Percentiles rank a stretch among this genome's conserved stretches.
phyloP scores from a whole-genome alignment of 2,113 vertebrate genomes.

The Hippopotamus amphibius region DNA sequence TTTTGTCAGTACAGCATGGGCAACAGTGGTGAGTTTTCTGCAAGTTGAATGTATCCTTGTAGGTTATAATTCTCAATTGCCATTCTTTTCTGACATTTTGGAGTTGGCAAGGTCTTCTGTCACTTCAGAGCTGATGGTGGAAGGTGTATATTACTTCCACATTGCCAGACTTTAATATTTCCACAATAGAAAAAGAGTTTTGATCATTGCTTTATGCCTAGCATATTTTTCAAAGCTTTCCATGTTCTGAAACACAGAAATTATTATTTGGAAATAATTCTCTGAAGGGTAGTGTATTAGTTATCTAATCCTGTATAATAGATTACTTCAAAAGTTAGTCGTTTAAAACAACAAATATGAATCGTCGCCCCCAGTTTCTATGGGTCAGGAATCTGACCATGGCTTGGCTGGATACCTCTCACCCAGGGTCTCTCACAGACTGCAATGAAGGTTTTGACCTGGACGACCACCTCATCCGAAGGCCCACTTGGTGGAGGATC shows the following conservation, averaged over 20 bases:
- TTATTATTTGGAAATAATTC: background rate
- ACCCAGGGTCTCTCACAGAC: background rate
- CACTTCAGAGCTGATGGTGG: background rate
- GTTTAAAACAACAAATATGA: background rate
- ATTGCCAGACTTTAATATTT: background rate
- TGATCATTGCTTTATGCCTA: background rate
- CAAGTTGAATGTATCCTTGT: background rate
- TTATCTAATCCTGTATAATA: conserved; percentile 24
- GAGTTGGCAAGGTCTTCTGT: background rate
- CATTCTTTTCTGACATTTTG: background rate
- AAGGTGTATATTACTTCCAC: background rate
- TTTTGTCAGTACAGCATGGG: background rate
- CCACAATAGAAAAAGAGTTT: background rate
- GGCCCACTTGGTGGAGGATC: background rate
- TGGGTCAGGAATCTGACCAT: background rate
- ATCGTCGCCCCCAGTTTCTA: background rate
- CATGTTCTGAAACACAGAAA: too few relatives aligned
- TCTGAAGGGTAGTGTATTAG: background rate
- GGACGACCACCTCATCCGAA: background rate
- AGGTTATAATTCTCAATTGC: background rate
- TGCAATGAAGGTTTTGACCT: rapidly evolving
- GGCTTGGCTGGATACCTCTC: background rate
- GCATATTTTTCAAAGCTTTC: conserved; percentile 36
- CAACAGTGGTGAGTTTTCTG: background rate
- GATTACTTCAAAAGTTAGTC: background rate